Base-by-base conservation (phyloP, 2,888 invertebrate genomes). In the Meloe dianella region DNA sequence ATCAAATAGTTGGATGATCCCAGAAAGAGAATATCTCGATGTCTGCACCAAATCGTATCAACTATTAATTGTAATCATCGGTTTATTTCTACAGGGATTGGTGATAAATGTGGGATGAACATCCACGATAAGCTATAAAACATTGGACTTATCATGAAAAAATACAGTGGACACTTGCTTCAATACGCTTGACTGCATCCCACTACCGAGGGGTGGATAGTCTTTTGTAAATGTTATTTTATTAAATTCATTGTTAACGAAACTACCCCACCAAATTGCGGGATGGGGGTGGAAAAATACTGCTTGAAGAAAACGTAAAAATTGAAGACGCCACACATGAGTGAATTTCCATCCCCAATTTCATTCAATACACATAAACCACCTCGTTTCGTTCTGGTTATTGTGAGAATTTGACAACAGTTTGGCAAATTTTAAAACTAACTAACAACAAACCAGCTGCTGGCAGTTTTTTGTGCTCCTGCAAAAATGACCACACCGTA, bases 141-240 rank as follows among this genome's bases (percentile, higher is more conserved):
- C 60, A 59, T 8, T 38, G 47, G 61, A 60, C 63, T 67, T 67
- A 67, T 67, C 66, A 20, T 60, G 56, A 63, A 63, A 66, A 60
- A 67, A 6, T 63, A 67, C 63, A 41, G n/a, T 63, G 63, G 66
- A 67, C 66, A 67, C 66, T 67, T 67, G 66, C 59, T 67, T 67
- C 54, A 57, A 63, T 61, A 61, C 66, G 66, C 60, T 67, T 63
- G 41, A 17, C 17, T 60, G 57, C 60, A 57, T 30, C 51, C 35
- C 63, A 57, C 20, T 10, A 7, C 47, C 47, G 20, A 10, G 38
- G n/a, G 17, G 38, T 0, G 10, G 5, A 17, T 10, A 20, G 60
- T 57, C 58, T 63, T 60, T 57, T 60, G 63, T 67, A 61, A 51
- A 41, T 47, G 47, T 30, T 57, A 41, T 67, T 67, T 66, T 66